Evolutionary conservation across 2,888 invertebrate genomes (phyloP).

Genomic region (Drosophila neotestacea): DNA sequence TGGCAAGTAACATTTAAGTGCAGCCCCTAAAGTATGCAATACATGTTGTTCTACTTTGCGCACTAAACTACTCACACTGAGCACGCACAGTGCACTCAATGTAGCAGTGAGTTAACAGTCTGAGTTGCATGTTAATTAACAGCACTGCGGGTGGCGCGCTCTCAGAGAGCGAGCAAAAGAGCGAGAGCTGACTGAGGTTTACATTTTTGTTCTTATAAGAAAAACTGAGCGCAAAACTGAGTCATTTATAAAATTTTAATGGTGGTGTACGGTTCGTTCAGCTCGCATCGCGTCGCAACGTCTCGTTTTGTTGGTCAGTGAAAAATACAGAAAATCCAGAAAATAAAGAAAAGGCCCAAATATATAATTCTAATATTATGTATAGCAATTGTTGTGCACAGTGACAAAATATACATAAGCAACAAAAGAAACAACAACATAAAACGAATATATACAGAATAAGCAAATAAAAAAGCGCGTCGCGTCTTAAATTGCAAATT

Average conservation of each 20-base stretch:
- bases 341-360: slow-evolving; percentile 48
- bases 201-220: slow-evolving; percentile 59
- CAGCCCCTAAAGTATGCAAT: slow-evolving; percentile 53
- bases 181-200: slow-evolving; percentile 18
- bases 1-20: slow-evolving; percentile 17
- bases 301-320: slow-evolving; percentile 63
- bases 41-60: slow-evolving; percentile 14
- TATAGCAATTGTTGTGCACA: slow-evolving; percentile 46
- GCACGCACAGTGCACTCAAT: slow-evolving; percentile 25
- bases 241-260: slow-evolving; percentile 82
- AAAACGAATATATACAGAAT: not conserved
- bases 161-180: slow-evolving; percentile 31
- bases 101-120: slow-evolving; percentile 30
- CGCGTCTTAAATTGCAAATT: slow-evolving; percentile 62
- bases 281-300: slow-evolving; percentile 71
- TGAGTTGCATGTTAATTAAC: slow-evolving; percentile 45
- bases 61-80: slow-evolving; percentile 28
- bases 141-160: slow-evolving; percentile 43
- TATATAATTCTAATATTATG: slow-evolving; percentile 43
- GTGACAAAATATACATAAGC: slow-evolving; percentile 36
- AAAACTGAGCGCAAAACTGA: slow-evolving; percentile 63
- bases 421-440: slow-evolving; percentile 21
- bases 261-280: slow-evolving; percentile 82
- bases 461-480: slow-evolving; percentile 45
- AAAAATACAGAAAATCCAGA: slow-evolving; percentile 58